These are phyloP conservation scores for Camponotus vicinus DNA, from an alignment of 1,140 invertebrate species.

Conservation along the genomic window DNA sequence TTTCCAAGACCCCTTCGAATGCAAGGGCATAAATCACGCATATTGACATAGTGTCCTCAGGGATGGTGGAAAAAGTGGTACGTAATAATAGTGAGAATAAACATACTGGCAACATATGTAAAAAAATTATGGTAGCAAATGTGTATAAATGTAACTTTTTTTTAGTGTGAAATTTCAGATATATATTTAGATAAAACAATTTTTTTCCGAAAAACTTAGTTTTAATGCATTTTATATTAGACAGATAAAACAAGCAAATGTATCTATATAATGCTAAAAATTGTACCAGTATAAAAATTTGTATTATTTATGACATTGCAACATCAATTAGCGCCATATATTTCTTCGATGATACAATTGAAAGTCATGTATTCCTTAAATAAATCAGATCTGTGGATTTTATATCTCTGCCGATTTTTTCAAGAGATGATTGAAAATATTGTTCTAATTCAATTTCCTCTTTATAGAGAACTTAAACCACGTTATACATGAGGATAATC, in stretches of 20 bases:
- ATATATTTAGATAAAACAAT: neutral
- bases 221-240: neutral
- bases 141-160: neutral
- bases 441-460: neutral
- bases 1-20: neutral
- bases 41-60: neutral
- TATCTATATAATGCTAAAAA: neutral
- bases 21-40: constrained; percentile 39
- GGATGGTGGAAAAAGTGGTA: neutral
- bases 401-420: neutral
- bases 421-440: neutral
- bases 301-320: neutral
- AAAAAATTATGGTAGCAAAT: neutral
- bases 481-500: neutral
- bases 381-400: neutral
- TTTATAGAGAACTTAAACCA: neutral
- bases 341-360: neutral
- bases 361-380: neutral
- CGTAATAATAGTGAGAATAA: neutral
- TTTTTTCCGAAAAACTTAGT: neutral
- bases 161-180: neutral
- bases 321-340: neutral
- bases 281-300: neutral
- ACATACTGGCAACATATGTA: neutral
- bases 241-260: neutral